These are phyloP conservation scores for Loxodonta africana DNA, from an alignment of 2,113 vertebrate species.

Conservation along the genomic window DNA sequence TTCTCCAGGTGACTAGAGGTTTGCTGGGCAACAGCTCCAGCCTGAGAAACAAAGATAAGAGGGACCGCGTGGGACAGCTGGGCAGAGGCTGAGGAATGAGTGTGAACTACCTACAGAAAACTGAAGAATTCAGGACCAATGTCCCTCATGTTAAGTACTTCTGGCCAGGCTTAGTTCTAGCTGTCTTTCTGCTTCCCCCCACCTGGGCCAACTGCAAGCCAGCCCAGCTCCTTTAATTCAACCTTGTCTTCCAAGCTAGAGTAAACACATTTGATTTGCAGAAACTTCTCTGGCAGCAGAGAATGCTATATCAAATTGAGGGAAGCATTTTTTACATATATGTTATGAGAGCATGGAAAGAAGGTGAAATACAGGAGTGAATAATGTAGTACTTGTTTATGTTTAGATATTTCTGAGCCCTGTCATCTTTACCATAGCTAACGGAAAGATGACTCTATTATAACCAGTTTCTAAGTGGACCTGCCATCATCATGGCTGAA, in stretches of 20 bases:
- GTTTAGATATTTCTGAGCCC: neutral
- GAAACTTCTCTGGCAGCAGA: conserved; percentile 34
- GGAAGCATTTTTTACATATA: neutral
- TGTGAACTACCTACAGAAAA: conserved; percentile 14
- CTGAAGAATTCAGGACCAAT: conserved; percentile 2
- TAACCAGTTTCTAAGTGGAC: neutral
- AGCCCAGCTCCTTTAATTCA: conserved; percentile 30
- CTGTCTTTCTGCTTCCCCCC: conserved; percentile 51
- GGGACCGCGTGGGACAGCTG: neutral
- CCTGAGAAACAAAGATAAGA: conserved; percentile 59
- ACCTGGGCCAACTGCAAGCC: conserved; percentile 14
- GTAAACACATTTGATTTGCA: conserved; percentile 66
- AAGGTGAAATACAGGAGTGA: conserved; percentile 39
- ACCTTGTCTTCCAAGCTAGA: conserved; percentile 54
- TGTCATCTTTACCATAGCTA: conserved; percentile 24
- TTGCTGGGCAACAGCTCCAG: conserved; percentile 34
- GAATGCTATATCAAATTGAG: neutral
- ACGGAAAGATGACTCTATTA: neutral
- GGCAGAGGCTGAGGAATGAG: neutral
- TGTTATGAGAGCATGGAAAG: neutral
- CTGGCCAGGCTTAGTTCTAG: neutral
- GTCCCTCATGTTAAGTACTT: conserved; percentile 49
- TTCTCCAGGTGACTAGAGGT: conserved; percentile 29
- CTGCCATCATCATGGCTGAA: conserved; percentile 10
- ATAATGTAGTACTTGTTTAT: neutral